A percentile compares a stretch with the other conserved stretches of the same genome.
Evolutionary conservation across 2,113 vertebrate genomes (phyloP).

Genomic region (Eurystomus gularis): DNA sequence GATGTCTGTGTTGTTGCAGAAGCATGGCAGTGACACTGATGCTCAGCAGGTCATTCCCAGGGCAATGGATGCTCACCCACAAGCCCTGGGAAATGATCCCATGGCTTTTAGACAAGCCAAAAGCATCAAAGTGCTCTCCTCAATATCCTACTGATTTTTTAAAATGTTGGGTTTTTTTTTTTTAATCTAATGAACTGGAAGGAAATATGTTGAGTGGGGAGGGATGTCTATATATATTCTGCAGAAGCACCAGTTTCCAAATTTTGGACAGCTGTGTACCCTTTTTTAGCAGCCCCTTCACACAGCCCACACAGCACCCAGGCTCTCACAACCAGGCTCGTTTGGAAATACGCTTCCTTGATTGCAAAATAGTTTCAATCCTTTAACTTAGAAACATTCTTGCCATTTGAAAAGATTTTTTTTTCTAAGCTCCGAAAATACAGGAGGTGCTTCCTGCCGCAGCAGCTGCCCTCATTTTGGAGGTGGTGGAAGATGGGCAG

Average conservation of each 20-base stretch:
- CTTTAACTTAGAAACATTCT: conserved; percentile 56
- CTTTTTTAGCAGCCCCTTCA: conserved; percentile 63
- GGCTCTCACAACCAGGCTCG: not conserved
- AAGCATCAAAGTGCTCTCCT: not conserved
- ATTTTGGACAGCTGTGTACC: conserved; percentile 62
- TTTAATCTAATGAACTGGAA: conserved; percentile 31
- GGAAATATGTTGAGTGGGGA: conserved; percentile 68
- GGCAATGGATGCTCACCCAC: not conserved
- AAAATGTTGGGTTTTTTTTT: not conserved
- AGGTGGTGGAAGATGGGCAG: not conserved
- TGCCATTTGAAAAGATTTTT: not conserved
- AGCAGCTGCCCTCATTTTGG: conserved; percentile 37
- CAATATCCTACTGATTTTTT: not conserved
- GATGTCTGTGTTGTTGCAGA: not conserved
- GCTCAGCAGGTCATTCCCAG: not conserved
- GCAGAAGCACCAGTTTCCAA: conserved; percentile 32
- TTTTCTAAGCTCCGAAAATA: not conserved
- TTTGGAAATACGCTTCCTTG: conserved; percentile 57
- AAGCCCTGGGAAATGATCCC: not conserved
- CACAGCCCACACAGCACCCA: conserved; percentile 62
- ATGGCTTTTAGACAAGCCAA: not conserved
- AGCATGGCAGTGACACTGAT: not conserved
- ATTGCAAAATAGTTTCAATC: conserved; percentile 58
- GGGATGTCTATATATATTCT: conserved; percentile 56
- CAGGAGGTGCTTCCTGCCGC: conserved; percentile 21